Conservation (phyloP, 1,140 invertebrate species). For the Cydia fagiglandana region DNA sequence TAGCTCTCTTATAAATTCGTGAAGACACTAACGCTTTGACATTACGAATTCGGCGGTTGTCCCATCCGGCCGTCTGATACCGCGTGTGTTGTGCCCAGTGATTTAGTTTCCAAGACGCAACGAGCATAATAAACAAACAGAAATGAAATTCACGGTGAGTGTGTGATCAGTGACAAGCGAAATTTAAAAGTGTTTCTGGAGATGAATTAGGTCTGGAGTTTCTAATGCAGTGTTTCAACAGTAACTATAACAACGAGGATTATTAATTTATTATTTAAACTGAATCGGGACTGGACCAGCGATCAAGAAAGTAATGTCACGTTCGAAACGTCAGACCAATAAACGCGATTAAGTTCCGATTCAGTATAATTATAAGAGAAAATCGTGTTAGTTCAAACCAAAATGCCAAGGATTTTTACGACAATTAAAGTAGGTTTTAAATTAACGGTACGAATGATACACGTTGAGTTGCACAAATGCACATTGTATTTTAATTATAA, state of each 20-base stretch:
- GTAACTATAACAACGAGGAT: background rate
- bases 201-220: constrained; percentile 14
- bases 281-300: no score
- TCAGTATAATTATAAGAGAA: no score
- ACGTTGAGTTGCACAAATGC: background rate
- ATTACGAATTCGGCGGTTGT: constrained; percentile 77
- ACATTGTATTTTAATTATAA: background rate
- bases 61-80: constrained; percentile 61
- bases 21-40: constrained; percentile 68
- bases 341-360: no score
- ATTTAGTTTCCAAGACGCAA: constrained; percentile 67
- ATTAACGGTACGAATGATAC: background rate
- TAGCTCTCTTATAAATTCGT: constrained; percentile 75
- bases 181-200: constrained; percentile 14
- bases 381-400: no score
- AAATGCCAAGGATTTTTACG: background rate
- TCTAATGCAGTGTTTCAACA: constrained; percentile 22
- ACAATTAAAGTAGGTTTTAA: background rate
- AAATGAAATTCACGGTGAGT: constrained; percentile 78
- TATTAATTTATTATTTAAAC: background rate
- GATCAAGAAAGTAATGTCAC: no score
- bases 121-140: constrained; percentile 62
- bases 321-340: no score
- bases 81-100: constrained; percentile 58
- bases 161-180: constrained; percentile 37